These are phyloP conservation scores for Ranitomeya variabilis DNA, from an alignment of 2,113 vertebrate species.

Conservation along the genomic window DNA sequence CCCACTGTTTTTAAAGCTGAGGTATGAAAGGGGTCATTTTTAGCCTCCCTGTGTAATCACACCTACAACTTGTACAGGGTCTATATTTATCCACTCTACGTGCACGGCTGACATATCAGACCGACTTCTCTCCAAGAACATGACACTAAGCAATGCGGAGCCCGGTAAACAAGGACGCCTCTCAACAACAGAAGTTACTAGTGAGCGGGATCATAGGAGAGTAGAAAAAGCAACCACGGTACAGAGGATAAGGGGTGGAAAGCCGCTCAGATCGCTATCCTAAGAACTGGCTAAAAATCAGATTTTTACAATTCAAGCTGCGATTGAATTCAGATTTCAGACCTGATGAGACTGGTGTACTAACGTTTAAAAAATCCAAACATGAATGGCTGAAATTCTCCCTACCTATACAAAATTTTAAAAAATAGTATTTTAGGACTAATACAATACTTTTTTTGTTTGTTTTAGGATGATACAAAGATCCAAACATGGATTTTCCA, in stretches of 20 bases:
- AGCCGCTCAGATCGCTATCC: neutral
- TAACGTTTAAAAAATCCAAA: no score
- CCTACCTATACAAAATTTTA: no score
- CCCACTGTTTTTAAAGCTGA: constrained; percentile 77
- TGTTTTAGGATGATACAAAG: no score
- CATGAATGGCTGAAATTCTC: no score
- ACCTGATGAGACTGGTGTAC: no score
- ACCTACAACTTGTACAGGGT: constrained; percentile 78
- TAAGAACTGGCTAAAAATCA: neutral
- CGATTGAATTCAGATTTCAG: no score
- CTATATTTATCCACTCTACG: constrained; percentile 96
- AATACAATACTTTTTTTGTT: no score
- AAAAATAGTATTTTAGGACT: no score
- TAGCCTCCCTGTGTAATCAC: constrained; percentile 84
- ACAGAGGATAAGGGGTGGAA: neutral
- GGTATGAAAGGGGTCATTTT: constrained; percentile 86
- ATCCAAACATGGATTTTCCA: no score
- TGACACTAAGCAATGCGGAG: constrained; percentile 70
- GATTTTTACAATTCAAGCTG: no score
- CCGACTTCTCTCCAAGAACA: constrained; percentile 77
- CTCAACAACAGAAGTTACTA: constrained; percentile 27
- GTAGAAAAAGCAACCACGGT: no score
- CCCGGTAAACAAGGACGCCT: constrained; percentile 68
- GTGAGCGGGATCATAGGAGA: constrained; percentile 4
- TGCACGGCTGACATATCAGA: constrained; percentile 83